Conservation (phyloP, 2,888 invertebrate genomes). For the Nymphalis urticae region DNA sequence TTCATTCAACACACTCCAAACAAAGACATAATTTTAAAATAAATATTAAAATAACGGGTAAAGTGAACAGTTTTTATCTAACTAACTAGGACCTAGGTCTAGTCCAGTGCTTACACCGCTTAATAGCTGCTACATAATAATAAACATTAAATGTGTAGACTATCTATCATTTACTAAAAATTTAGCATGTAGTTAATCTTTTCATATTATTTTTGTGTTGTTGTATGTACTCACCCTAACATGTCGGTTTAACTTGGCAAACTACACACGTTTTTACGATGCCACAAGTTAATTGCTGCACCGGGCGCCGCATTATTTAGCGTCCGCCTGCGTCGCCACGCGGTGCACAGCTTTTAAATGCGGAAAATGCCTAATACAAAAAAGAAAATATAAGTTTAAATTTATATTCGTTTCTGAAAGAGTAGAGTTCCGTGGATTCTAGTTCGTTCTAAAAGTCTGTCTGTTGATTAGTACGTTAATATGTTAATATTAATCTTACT, state of each 20-base stretch:
- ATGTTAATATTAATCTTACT: too few species aligned
- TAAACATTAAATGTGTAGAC: too few species aligned
- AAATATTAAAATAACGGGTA: too few species aligned
- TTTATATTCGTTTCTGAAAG: background rate
- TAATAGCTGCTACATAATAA: too few species aligned
- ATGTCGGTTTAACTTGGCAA: conserved; percentile 31
- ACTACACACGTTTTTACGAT: conserved; percentile 34
- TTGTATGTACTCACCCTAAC: background rate
- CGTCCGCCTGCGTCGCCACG: conserved; percentile 11
- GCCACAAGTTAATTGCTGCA: conserved; percentile 35
- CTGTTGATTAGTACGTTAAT: too few species aligned
- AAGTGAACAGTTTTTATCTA: too few species aligned
- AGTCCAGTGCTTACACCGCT: too few species aligned
- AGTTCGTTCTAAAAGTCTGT: too few species aligned
- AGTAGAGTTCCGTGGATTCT: too few species aligned
- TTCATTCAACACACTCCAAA: too few species aligned
- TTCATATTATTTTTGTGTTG: background rate
- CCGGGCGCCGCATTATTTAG: conserved; percentile 29
- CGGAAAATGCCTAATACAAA: conserved; percentile 13
- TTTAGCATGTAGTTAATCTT: background rate
- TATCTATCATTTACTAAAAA: background rate
- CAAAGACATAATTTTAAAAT: too few species aligned
- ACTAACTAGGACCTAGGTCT: too few species aligned
- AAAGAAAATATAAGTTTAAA: conserved; percentile 1
- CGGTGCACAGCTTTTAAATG: conserved; percentile 15